These are phyloP conservation scores for Pocota personata DNA, from an alignment of 2,888 invertebrate species.

Conservation along the genomic window DNA sequence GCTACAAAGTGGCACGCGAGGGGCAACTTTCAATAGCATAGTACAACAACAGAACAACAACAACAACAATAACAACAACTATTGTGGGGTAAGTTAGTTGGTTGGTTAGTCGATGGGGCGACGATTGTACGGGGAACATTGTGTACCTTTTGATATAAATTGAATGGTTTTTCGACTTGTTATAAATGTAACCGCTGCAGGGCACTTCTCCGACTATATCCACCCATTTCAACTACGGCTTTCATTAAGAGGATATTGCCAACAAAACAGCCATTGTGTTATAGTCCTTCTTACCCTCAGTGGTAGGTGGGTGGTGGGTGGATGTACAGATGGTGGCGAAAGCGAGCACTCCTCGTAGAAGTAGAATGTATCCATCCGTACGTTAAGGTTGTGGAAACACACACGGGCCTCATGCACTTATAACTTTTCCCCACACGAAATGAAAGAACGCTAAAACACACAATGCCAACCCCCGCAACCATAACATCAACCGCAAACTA, in stretches of 20 bases:
- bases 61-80: slow-evolving; percentile 50
- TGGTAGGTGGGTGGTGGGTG: slow-evolving; percentile 1
- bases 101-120: slow-evolving; percentile 39
- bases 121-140: slow-evolving; percentile 64
- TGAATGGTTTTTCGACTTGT: slow-evolving; percentile 75
- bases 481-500: slow-evolving; percentile 71
- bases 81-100: slow-evolving; percentile 50
- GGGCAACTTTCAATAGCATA: slow-evolving; percentile 54
- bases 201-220: slow-evolving; percentile 76
- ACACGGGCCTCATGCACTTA: slow-evolving; percentile 61
- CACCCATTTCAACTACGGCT: slow-evolving; percentile 70
- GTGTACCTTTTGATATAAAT: slow-evolving; percentile 73
- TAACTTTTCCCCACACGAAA: slow-evolving; percentile 68
- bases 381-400: slow-evolving; percentile 58
- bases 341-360: slow-evolving; percentile 44
- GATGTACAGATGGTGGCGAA: slow-evolving; percentile 34
- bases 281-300: slow-evolving; percentile 62
- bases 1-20: slow-evolving; percentile 26
- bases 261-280: slow-evolving; percentile 71
- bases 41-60: slow-evolving; percentile 17
- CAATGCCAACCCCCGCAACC: slow-evolving; percentile 72
- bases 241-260: slow-evolving; percentile 74
- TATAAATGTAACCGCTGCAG: slow-evolving; percentile 82
- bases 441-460: slow-evolving; percentile 69
- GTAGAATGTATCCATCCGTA: slow-evolving; percentile 53